Evolutionary conservation across 2,797 vertebrate species (phyloP).

Genomic region (Cheirogaleus major): DNA sequence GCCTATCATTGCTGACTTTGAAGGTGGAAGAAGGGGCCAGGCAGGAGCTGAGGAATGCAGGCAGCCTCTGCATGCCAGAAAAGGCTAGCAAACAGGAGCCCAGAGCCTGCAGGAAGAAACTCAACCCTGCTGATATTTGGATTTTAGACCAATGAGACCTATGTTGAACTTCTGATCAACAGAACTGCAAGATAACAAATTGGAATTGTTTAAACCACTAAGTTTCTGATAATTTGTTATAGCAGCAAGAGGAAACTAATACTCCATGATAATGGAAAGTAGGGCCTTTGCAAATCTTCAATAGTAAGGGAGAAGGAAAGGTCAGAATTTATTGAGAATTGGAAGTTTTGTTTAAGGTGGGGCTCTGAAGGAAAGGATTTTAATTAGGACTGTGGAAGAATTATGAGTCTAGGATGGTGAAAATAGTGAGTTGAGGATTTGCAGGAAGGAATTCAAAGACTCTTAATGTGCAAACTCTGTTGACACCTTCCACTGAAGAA

Average conservation of each 20-base stretch:
- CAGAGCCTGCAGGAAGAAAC: neutral
- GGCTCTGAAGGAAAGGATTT: neutral
- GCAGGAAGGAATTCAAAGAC: neutral
- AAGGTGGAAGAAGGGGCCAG: neutral
- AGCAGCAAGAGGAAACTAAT: neutral
- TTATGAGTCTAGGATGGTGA: neutral
- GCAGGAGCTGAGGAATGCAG: neutral
- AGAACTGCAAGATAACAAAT: neutral
- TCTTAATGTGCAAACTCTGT: neutral
- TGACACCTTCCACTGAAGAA: neutral
- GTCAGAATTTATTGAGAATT: neutral
- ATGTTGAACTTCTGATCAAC: neutral
- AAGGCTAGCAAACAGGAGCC: neutral
- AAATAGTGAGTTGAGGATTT: neutral
- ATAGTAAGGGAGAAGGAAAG: neutral
- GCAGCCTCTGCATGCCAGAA: neutral
- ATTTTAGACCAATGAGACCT: neutral
- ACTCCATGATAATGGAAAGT: neutral
- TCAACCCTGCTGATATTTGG: neutral
- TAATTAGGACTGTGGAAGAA: neutral
- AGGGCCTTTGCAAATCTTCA: neutral
- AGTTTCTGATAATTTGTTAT: neutral
- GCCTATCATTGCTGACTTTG: neutral
- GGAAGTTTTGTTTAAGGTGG: neutral
- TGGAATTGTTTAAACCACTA: neutral